Evolutionary conservation across 2,797 vertebrate species (phyloP).

Genomic region (Liasis olivaceus): DNA sequence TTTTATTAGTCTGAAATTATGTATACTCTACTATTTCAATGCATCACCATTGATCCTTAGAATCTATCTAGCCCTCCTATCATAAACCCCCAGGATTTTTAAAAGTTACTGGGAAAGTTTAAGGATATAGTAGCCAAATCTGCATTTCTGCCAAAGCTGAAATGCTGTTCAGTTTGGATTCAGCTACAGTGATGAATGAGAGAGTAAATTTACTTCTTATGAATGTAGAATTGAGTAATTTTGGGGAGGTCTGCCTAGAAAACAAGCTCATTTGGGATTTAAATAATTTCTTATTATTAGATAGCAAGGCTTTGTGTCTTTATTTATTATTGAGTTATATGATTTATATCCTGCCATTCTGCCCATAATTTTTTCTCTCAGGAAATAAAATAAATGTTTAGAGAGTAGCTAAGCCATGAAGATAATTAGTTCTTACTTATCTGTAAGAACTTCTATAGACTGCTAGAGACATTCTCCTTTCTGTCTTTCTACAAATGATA

Average conservation of each 20-base stretch:
- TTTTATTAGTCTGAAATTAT: neutral
- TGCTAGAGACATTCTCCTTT: neutral
- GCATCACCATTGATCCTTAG: neutral
- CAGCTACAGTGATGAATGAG: constrained; percentile 25
- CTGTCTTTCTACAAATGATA: neutral
- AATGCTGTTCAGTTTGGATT: constrained; percentile 33
- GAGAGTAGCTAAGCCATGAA: neutral
- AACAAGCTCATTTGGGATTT: constrained; percentile 39
- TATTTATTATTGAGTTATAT: neutral
- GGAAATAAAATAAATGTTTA: neutral
- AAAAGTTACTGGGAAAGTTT: constrained; percentile 26
- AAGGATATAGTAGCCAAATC: constrained; percentile 18
- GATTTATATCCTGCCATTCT: neutral
- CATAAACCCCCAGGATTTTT: constrained; percentile 4
- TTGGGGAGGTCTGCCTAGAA: constrained; percentile 23
- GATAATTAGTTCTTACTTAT: neutral
- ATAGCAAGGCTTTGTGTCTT: neutral
- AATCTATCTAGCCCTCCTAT: neutral
- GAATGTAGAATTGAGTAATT: constrained; percentile 31
- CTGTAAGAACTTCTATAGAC: neutral
- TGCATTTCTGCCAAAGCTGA: constrained; percentile 25
- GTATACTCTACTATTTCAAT: neutral
- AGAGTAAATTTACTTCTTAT: constrained; percentile 39
- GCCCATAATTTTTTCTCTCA: neutral
- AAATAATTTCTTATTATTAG: constrained; percentile 1